Base-by-base conservation (phyloP, 2,888 invertebrate genomes). In the Cybosia mesomella region DNA sequence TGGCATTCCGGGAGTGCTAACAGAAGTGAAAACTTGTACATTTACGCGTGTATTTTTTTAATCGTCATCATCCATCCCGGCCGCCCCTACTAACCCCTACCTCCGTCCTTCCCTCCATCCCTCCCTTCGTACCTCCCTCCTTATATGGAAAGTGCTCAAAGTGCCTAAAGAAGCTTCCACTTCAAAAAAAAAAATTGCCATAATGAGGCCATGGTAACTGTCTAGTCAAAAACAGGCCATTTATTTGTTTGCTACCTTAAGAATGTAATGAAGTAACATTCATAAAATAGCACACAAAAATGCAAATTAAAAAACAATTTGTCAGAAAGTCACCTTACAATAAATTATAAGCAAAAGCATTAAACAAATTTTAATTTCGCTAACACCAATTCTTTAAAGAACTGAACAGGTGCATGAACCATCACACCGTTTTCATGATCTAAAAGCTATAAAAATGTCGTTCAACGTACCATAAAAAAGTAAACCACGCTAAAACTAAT, bases 401-500 rank as follows among this genome's bases (percentile, higher is more conserved):
- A 34, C 8, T 11, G 18, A 60, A 32, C 15, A 39, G n/a, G 9
- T 34, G 32, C 21, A 63, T 21, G n/a, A 34, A 54, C 15, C 34
- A 2, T 49, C 64, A 58, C 49, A 28, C 34, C 39, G 54, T 39
- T 54, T 58, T 59, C 28, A 54, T 49, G 54, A 66, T 39, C 28
- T 39, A 62, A 62, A 57, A 62, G 22, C 34, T 58, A 62, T 54
- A 49, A 62, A 67, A 62, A 22, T 49, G 18, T 15, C 28, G 18
- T 34, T 28, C 10, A n/a, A 61, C n/a, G 55, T 66, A 39, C 22
- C 39, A 39, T 39, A n/a, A 36, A 13, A n/a, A 55, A 24, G 43
- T 22, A 67, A 43, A 36, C 24, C 21, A 32, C 22, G 22, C 28
- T 22, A 58, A 71, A 74, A 57, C 21, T 67, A 75, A 82, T 82